Evolutionary conservation across 1,140 invertebrate species (phyloP), one percentile per base, ranked within the genome.

Genomic region (Pissodes strobi): DNA sequence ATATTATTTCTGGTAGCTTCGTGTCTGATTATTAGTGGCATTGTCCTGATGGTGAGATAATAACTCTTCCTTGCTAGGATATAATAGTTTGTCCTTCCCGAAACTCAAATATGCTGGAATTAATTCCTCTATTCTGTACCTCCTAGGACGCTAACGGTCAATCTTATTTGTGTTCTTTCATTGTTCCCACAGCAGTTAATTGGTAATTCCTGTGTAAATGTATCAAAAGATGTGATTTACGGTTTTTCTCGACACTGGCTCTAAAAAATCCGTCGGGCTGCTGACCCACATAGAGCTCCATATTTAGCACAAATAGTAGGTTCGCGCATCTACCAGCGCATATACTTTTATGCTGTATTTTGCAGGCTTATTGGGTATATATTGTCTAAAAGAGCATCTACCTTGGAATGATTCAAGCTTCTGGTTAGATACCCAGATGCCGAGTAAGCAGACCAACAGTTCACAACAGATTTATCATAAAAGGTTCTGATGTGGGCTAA

Each of bases 281-380:
- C n/a, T 41, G 12, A 41, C 38, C 38, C 12, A 41, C 38, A 41
- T 41, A 41, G n/a, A 34, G n/a, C n/a, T 34, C n/a, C 30, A 34
- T 34, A 34, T n/a, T n/a, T n/a, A n/a, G n/a, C n/a, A n/a, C n/a
- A n/a, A n/a, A n/a, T n/a, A n/a, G n/a, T n/a, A n/a, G n/a, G n/a
- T n/a, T n/a, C n/a, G n/a, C n/a, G n/a, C n/a, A n/a, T n/a, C n/a
- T n/a, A n/a, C n/a, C n/a, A n/a, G n/a, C n/a, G n/a, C n/a, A n/a
- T n/a, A n/a, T n/a, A n/a, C n/a, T n/a, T n/a, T n/a, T n/a, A n/a
- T n/a, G n/a, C n/a, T n/a, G n/a, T n/a, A n/a, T n/a, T n/a, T n/a
- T n/a, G n/a, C n/a, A n/a, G n/a, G n/a, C n/a, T n/a, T n/a, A n/a
- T n/a, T n/a, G n/a, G n/a, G n/a, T n/a, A n/a, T n/a, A n/a, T n/a